Percentiles rank a stretch among this genome's conserved stretches.
Evolutionary conservation across 2,888 invertebrate species (phyloP).

Genomic region (Steinernema hermaphroditum): DNA sequence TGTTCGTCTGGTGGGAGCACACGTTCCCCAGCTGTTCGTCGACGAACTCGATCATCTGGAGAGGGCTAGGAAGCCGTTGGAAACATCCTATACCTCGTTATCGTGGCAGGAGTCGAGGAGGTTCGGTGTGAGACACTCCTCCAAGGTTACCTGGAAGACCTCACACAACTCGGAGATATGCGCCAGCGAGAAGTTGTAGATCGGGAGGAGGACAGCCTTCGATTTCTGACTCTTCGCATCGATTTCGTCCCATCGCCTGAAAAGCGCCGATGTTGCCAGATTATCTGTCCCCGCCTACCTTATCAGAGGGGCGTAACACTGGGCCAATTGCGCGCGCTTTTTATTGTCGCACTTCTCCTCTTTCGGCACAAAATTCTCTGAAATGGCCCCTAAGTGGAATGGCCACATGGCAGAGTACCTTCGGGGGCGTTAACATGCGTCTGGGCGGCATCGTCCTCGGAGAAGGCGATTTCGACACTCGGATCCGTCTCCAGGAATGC

Average conservation of each 20-base stretch:
- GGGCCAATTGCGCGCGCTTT: slow-evolving; percentile 3
- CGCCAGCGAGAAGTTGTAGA: slow-evolving; percentile 10
- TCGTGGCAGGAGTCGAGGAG: slow-evolving; percentile 15
- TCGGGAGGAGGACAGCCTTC: background rate
- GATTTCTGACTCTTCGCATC: background rate
- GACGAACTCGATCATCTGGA: slow-evolving; percentile 8
- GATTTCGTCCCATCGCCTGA: slow-evolving; percentile 16
- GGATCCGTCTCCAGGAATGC: slow-evolving; percentile 18
- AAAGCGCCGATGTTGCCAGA: background rate
- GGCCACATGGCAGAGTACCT: too few species aligned
- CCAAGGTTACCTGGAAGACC: slow-evolving; percentile 28
- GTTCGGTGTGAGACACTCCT: slow-evolving; percentile 10
- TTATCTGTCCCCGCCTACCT: background rate
- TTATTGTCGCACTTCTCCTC: background rate
- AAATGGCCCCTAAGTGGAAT: background rate
- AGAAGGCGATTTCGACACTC: slow-evolving; percentile 7
- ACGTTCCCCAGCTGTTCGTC: slow-evolving; percentile 8
- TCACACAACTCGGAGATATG: background rate
- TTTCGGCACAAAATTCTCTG: background rate
- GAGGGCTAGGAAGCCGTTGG: background rate
- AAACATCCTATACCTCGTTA: background rate
- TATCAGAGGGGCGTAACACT: slow-evolving; percentile 10
- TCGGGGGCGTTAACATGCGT: background rate
- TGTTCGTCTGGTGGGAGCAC: background rate
- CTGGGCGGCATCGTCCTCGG: background rate